Percentiles rank a stretch among this genome's conserved stretches.
phyloP scores from a whole-genome alignment of 2,888 invertebrate species.

The Synanthedon myopaeformis region DNA sequence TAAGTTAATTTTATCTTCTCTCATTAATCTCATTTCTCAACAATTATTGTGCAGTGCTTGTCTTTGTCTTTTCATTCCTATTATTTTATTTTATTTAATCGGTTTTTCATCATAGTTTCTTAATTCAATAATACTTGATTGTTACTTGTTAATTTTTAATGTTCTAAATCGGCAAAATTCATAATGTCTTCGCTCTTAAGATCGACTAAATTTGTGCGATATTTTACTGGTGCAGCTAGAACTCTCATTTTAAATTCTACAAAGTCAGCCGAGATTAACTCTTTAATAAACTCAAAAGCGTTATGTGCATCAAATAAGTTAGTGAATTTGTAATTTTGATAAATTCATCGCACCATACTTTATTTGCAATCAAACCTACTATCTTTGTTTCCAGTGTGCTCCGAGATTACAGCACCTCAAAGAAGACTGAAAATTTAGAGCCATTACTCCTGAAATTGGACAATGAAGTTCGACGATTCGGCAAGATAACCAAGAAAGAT shows the following conservation, averaged over 20 bases:
- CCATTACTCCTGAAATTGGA: slow-evolving; percentile 76
- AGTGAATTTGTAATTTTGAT: slow-evolving; percentile 14
- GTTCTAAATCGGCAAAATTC: neutral
- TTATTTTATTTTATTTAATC: no score
- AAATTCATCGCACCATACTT: slow-evolving; percentile 6
- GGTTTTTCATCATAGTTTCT: no score
- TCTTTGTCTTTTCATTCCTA: no score
- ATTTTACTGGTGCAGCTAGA: slow-evolving; percentile 78
- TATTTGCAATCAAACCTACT: slow-evolving; percentile 9
- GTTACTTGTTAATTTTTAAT: no score
- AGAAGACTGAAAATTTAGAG: slow-evolving; percentile 74
- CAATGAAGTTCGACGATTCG: slow-evolving; percentile 75
- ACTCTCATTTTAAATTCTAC: slow-evolving; percentile 76
- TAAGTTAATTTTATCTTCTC: no score
- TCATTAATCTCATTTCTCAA: no score
- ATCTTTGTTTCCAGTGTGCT: slow-evolving; percentile 51
- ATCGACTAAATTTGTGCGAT: slow-evolving; percentile 80
- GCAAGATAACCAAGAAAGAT: slow-evolving; percentile 79
- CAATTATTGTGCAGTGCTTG: no score
- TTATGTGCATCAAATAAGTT: slow-evolving; percentile 48
- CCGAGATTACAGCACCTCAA: slow-evolving; percentile 65
- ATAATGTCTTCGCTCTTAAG: slow-evolving; percentile 75
- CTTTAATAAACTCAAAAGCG: slow-evolving; percentile 52
- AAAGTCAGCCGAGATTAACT: slow-evolving; percentile 73
- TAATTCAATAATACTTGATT: slow-evolving; percentile 1